Percentiles rank a stretch among this genome's conserved stretches.
Conservation (phyloP, 2,888 invertebrate species). For the Allolobophora icterica region DNA sequence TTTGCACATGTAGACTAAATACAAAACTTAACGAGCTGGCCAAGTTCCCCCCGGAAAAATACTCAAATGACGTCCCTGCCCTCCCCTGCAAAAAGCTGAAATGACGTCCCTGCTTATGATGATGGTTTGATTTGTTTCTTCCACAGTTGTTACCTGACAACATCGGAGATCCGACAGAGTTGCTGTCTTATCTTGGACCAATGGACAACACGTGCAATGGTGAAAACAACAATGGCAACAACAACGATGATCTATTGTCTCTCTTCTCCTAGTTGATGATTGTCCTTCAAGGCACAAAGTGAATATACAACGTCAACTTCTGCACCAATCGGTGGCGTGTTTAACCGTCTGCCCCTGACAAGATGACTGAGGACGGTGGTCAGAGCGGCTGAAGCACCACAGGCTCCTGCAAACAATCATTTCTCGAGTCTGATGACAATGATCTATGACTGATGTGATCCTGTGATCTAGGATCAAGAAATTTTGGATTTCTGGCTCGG, state of each 20-base stretch:
- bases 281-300: background rate
- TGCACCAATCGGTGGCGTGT: background rate
- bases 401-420: background rate
- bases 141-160: constrained; percentile 82
- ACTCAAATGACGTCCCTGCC: too few species aligned
- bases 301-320: background rate
- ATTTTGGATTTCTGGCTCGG: background rate
- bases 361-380: background rate
- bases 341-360: background rate
- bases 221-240: constrained; percentile 65
- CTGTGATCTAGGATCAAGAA: background rate
- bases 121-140: background rate
- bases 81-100: too few species aligned
- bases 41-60: too few species aligned
- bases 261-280: constrained; percentile 70
- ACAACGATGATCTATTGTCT: constrained; percentile 78
- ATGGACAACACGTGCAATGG: constrained; percentile 70
- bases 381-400: background rate
- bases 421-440: background rate
- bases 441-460: background rate
- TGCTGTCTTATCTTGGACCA: constrained; percentile 90
- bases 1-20: too few species aligned
- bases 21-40: too few species aligned
- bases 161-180: constrained; percentile 78
- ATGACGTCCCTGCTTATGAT: background rate